phyloP scores from a whole-genome alignment of 2,888 invertebrate genomes.

The Palloptera scutellata region DNA sequence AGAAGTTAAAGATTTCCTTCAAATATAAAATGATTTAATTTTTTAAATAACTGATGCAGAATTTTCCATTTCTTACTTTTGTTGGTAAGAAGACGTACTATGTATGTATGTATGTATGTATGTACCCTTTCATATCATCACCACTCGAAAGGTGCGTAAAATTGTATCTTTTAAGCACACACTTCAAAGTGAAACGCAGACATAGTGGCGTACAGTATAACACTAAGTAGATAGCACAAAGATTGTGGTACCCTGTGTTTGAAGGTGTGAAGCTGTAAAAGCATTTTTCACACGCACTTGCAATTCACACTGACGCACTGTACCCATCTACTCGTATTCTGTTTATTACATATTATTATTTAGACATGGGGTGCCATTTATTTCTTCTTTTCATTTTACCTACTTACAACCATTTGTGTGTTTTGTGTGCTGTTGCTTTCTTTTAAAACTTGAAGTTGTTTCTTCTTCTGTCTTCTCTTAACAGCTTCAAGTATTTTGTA shows the following conservation, averaged over 20 bases:
- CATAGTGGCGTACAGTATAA: background rate
- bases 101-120: too few relatives aligned
- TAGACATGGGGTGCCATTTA: slow-evolving; percentile 17
- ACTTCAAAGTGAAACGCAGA: background rate
- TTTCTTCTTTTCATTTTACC: background rate
- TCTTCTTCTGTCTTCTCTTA: background rate
- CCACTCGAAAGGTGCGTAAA: background rate
- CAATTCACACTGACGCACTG: background rate
- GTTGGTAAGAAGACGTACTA: too few relatives aligned
- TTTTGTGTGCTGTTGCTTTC: background rate
- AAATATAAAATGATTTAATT: too few relatives aligned
- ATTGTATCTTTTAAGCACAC: background rate
- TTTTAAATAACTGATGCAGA: too few relatives aligned
- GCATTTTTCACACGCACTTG: background rate
- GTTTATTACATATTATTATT: too few relatives aligned
- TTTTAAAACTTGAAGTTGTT: background rate
- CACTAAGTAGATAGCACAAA: background rate
- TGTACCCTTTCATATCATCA: too few relatives aligned
- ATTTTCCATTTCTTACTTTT: too few relatives aligned
- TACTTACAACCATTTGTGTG: background rate
- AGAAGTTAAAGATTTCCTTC: too few relatives aligned
- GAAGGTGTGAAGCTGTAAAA: slow-evolving; percentile 1
- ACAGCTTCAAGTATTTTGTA: too few relatives aligned
- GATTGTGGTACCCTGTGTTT: background rate
- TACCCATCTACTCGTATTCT: too few relatives aligned